Percentiles rank a stretch among this genome's conserved stretches.
Conservation (phyloP, 1,140 invertebrate genomes). For the Sycophila sp. region DNA sequence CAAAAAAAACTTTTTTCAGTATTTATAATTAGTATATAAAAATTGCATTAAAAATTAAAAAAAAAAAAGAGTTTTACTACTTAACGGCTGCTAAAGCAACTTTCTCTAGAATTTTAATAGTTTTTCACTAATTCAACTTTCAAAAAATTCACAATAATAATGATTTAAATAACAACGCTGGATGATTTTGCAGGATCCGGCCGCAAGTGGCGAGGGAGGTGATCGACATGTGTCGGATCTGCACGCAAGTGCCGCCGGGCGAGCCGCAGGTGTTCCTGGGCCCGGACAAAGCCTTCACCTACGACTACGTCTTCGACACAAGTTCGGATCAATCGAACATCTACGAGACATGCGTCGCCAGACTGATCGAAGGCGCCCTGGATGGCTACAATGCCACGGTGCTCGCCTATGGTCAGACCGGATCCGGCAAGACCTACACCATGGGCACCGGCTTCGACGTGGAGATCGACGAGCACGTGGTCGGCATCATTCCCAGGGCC, state of each 20-base stretch:
- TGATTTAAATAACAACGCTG: no score
- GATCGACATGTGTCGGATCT: slow-evolving; percentile 94
- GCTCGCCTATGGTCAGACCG: slow-evolving; percentile 96
- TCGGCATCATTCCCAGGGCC: slow-evolving; percentile 94
- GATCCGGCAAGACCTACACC: slow-evolving; percentile 97
- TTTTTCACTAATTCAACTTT: no score
- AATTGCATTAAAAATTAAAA: no score
- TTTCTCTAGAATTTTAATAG: no score
- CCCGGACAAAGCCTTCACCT: slow-evolving; percentile 95
- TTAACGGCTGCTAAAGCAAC: no score
- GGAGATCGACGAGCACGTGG: slow-evolving; percentile 69
- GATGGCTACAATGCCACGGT: slow-evolving; percentile 96
- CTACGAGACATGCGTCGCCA: slow-evolving; percentile 86
- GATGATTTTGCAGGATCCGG: slow-evolving; percentile 80
- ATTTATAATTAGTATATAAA: no score
- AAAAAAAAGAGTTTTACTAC: no score
- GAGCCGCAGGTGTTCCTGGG: slow-evolving; percentile 94
- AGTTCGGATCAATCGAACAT: slow-evolving; percentile 81
- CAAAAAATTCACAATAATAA: no score
- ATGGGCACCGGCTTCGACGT: slow-evolving; percentile 99
- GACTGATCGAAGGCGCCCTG: slow-evolving; percentile 87
- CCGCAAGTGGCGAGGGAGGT: slow-evolving; percentile 92
- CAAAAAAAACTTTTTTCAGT: no score
- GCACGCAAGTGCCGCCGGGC: slow-evolving; percentile 86
- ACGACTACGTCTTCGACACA: slow-evolving; percentile 94